A percentile compares a stretch with the other conserved stretches of the same genome.
Evolutionary conservation across 2,797 vertebrate genomes (phyloP).

Genomic region (Cyprinella venusta): DNA sequence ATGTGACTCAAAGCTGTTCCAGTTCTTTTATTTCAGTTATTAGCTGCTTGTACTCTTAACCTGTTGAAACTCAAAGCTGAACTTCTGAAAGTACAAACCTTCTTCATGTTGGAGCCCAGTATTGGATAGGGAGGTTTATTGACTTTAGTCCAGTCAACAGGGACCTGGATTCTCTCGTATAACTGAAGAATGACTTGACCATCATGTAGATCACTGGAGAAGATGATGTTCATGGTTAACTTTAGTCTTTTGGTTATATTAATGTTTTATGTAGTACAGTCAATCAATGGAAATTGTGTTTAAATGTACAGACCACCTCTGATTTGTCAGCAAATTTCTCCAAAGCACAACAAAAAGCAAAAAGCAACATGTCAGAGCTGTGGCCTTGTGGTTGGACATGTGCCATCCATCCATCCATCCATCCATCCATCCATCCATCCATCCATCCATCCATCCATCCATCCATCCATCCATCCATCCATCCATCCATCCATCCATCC

Average conservation of each 20-base stretch:
- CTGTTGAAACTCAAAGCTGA: not conserved
- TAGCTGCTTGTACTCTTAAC: not conserved
- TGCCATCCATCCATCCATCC: not conserved
- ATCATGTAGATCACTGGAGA: conserved; percentile 87
- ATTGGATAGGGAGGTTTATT: conserved; percentile 89
- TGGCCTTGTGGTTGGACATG: not conserved
- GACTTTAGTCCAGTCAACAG: conserved; percentile 87
- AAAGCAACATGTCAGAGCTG: not conserved
- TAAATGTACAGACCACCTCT: not conserved
- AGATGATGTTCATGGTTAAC: not conserved
- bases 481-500: too few species aligned
- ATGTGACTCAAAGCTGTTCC: not conserved
- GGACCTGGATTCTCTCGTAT: conserved; percentile 86
- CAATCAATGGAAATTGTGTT: not conserved
- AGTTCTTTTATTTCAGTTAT: not conserved
- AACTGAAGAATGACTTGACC: conserved; percentile 93
- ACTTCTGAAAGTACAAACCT: conserved; percentile 70
- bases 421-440: rapidly evolving
- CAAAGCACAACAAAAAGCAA: not conserved
- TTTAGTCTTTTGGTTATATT: not conserved
- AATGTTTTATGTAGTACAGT: not conserved
- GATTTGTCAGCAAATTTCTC: conserved; percentile 8
- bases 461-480: too few species aligned
- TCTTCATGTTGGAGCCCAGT: conserved; percentile 93
- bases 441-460: rapidly evolving